phyloP scores from a whole-genome alignment of 2,113 vertebrate species.

The Elephas maximus region DNA sequence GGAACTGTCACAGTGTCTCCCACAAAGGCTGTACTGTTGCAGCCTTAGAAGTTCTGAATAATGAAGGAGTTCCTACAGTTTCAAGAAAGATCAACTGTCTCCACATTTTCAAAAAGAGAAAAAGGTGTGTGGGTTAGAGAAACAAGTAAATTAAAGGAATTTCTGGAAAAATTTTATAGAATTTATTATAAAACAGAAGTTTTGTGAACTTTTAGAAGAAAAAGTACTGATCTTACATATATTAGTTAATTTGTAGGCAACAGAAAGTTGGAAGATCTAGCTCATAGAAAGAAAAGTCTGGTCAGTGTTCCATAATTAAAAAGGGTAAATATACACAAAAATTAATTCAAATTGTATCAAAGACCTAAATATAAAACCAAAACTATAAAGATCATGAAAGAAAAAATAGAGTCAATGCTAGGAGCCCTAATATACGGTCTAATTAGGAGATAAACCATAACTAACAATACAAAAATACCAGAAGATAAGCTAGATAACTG shows the following conservation, averaged over 20 bases:
- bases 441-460: too few relatives aligned
- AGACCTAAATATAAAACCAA: too few relatives aligned
- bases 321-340: background rate
- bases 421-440: too few relatives aligned
- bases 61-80: background rate
- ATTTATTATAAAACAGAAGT: background rate
- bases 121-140: background rate
- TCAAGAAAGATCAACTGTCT: background rate
- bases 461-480: too few relatives aligned
- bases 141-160: slow-evolving; percentile 30
- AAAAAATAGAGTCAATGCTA: too few relatives aligned
- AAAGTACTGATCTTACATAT: background rate
- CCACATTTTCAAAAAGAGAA: background rate
- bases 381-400: too few relatives aligned
- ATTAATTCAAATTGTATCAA: too few relatives aligned
- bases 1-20: too few relatives aligned
- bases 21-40: background rate
- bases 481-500: too few relatives aligned
- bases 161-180: background rate
- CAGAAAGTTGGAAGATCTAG: background rate
- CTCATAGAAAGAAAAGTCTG: background rate
- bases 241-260: background rate
- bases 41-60: slow-evolving; percentile 15
- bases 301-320: background rate
- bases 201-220: background rate